Percentiles rank a stretch among this genome's conserved stretches.
Conservation (phyloP, 2,888 invertebrate species). For the Timema cristinae region DNA sequence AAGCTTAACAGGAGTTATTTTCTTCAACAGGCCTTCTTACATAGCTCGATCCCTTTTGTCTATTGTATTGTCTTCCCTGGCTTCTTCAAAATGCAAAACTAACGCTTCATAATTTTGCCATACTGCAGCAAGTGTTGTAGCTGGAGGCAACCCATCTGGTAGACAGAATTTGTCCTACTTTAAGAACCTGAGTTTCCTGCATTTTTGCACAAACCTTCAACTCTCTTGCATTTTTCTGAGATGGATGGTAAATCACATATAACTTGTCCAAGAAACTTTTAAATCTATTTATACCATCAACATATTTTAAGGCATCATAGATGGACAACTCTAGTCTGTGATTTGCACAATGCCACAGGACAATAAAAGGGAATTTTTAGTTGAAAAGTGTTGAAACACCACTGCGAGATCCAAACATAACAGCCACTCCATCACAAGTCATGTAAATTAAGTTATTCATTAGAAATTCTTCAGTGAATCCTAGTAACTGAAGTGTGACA, state of each 20-base stretch:
- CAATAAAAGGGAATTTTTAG: neutral
- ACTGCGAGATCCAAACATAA: no score
- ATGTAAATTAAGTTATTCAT: neutral
- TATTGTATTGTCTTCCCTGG: neutral
- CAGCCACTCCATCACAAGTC: neutral
- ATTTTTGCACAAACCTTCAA: neutral
- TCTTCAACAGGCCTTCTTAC: neutral
- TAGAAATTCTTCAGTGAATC: neutral
- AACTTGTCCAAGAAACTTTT: constrained; percentile 4
- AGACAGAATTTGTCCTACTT: neutral
- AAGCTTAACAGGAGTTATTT: neutral
- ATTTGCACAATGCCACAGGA: neutral
- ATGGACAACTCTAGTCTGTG: neutral
- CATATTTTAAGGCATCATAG: neutral
- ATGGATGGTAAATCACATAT: neutral
- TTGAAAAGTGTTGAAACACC: no score
- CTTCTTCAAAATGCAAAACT: constrained; percentile 4
- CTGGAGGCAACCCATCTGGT: neutral
- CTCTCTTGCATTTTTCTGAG: neutral
- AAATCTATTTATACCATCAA: constrained; percentile 1
- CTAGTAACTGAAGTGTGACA: neutral
- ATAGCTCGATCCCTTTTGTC: neutral
- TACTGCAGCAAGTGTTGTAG: neutral
- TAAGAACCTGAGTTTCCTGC: neutral
- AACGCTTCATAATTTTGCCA: constrained; percentile 2